A percentile compares a stretch with the other conserved stretches of the same genome.
Evolutionary conservation across 2,888 invertebrate genomes (phyloP).

Genomic region (Nycteola revayana): DNA sequence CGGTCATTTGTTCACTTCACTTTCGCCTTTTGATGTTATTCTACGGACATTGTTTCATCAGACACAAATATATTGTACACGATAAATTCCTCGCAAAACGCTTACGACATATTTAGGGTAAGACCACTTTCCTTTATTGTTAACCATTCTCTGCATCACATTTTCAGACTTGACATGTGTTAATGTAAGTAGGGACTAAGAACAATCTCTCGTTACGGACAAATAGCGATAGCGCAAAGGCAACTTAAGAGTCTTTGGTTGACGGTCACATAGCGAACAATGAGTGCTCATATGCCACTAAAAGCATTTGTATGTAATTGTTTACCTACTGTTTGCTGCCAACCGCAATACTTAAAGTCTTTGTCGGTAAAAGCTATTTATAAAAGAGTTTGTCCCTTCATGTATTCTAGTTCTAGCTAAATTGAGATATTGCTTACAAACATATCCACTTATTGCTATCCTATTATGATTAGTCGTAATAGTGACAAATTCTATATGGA

Average conservation of each 20-base stretch:
- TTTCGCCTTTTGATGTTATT: conserved; percentile 62
- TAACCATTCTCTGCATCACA: conserved; percentile 15
- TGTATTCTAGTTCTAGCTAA: too few species aligned
- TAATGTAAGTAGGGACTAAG: conserved; percentile 19
- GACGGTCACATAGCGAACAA: conserved; percentile 50
- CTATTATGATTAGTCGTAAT: too few species aligned
- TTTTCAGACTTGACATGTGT: conserved; percentile 4
- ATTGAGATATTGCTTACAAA: too few species aligned
- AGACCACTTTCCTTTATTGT: conserved; percentile 35
- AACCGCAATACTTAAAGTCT: conserved; percentile 40
- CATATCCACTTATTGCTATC: too few species aligned
- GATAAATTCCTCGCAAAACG: conserved; percentile 31
- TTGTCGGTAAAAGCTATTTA: too few species aligned
- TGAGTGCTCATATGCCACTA: conserved; percentile 52
- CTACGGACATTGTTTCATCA: conserved; percentile 37
- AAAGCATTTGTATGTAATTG: conserved; percentile 59
- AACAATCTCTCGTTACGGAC: conserved; percentile 42
- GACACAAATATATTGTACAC: conserved; percentile 38
- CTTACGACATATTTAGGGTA: conserved; percentile 38
- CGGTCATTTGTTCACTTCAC: conserved; percentile 67
- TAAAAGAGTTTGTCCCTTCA: too few species aligned
- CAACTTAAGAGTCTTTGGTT: conserved; percentile 39
- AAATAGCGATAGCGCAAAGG: conserved; percentile 26
- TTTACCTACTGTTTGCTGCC: conserved; percentile 47
- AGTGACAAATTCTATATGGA: too few species aligned